phyloP scores from a whole-genome alignment of 2,797 vertebrate species.

The Dipus sagitta region DNA sequence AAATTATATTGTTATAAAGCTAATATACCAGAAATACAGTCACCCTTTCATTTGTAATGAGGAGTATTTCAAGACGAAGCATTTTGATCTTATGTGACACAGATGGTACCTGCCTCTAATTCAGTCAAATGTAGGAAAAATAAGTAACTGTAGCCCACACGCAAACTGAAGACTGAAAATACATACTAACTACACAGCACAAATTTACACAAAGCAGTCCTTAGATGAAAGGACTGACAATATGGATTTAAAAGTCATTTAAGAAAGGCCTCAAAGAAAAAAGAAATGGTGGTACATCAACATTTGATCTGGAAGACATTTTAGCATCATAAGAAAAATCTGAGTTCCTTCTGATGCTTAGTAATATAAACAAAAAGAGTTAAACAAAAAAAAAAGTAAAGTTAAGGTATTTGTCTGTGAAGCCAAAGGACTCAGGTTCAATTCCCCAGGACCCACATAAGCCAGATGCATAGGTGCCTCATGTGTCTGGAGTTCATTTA shows the following conservation, averaged over 20 bases:
- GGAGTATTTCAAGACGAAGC: slow-evolving; percentile 31
- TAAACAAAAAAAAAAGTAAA: slow-evolving; percentile 21
- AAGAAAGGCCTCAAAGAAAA: slow-evolving; percentile 58
- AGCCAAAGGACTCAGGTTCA: no score
- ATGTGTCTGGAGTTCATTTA: no score
- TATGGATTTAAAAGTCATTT: slow-evolving; percentile 58
- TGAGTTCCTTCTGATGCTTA: slow-evolving; percentile 58
- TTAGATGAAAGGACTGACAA: slow-evolving; percentile 57
- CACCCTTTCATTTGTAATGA: slow-evolving; percentile 23
- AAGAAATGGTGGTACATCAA: not conserved
- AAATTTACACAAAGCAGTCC: slow-evolving; percentile 33
- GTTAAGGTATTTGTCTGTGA: no score
- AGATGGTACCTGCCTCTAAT: not conserved
- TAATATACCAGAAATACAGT: not conserved
- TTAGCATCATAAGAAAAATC: slow-evolving; percentile 65
- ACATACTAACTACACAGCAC: not conserved
- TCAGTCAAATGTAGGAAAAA: slow-evolving; percentile 37
- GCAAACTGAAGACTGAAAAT: slow-evolving; percentile 37
- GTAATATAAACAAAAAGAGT: slow-evolving; percentile 40
- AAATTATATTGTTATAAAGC: slow-evolving; percentile 36
- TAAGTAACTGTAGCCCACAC: not conserved
- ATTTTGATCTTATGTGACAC: not conserved
- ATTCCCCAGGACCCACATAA: no score
- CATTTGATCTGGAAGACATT: slow-evolving; percentile 74
- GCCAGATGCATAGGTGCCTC: no score